phyloP scores from a whole-genome alignment of 2,113 vertebrate genomes.

The Cairina moschata region DNA sequence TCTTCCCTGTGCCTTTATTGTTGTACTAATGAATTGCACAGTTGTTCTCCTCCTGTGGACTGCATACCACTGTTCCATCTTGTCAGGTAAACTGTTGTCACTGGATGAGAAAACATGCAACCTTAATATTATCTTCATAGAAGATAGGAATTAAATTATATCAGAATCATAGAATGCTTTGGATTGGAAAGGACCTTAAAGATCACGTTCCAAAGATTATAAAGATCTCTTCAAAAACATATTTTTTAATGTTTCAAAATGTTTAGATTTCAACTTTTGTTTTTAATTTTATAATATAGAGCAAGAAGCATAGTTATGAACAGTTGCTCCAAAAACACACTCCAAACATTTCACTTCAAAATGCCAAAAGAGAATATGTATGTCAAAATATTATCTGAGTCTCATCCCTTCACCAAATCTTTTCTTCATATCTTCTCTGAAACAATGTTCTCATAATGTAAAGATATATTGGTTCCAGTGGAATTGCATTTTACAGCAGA shows the following conservation, averaged over 20 bases:
- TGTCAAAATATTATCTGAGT: not conserved
- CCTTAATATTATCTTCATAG: not conserved
- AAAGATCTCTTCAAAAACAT: not conserved
- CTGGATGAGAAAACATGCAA: not conserved
- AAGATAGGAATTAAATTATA: not conserved
- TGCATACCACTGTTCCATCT: not conserved
- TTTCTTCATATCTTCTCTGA: not conserved
- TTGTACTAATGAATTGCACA: fast-evolving
- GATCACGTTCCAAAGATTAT: not conserved
- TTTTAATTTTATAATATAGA: not conserved
- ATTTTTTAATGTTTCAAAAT: not conserved
- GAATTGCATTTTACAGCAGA: not conserved
- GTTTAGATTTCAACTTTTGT: not conserved
- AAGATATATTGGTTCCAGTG: not conserved
- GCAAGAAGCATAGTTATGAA: not conserved
- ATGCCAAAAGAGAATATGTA: not conserved
- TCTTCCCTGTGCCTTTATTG: not conserved
- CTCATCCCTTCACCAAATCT: not conserved
- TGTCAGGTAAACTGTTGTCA: not conserved
- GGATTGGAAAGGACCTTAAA: not conserved
- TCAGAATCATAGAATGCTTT: not conserved
- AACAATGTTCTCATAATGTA: not conserved
- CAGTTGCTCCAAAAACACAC: not conserved
- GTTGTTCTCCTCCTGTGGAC: not conserved
- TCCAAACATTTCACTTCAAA: not conserved